phyloP scores from a whole-genome alignment of 2,888 invertebrate species.

The Allolobophora icterica region DNA sequence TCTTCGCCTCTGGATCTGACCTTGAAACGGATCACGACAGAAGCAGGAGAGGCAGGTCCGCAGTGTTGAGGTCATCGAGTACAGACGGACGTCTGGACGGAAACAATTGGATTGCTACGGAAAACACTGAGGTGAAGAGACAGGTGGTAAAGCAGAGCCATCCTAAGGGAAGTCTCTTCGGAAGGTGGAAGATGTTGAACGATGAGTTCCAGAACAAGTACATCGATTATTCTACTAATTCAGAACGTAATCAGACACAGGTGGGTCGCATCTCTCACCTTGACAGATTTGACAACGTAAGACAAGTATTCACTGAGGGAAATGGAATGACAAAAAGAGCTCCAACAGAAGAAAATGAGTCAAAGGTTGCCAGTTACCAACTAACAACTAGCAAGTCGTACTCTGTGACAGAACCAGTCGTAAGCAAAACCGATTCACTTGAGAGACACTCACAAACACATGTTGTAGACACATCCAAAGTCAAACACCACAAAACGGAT shows the following conservation, averaged over 20 bases:
- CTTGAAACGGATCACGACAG: background rate
- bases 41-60: background rate
- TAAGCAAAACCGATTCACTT: background rate
- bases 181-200: slow-evolving; percentile 25
- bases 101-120: background rate
- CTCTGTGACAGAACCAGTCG: background rate
- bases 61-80: background rate
- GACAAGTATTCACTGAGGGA: slow-evolving; percentile 3
- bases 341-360: background rate
- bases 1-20: background rate
- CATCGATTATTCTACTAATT: background rate
- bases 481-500: slow-evolving; percentile 6
- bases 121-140: background rate
- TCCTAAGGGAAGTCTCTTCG: slow-evolving; percentile 23
- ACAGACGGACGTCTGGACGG: background rate
- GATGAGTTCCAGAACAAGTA: slow-evolving; percentile 27
- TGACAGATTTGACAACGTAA: slow-evolving; percentile 25
- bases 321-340: background rate
- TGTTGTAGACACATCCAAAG: background rate
- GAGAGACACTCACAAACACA: background rate
- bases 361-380: background rate
- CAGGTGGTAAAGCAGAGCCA: background rate
- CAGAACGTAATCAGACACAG: background rate
- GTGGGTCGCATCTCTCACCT: background rate
- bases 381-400: background rate